Percentiles rank a stretch among this genome's conserved stretches.
Evolutionary conservation across 2,113 vertebrate genomes (phyloP).

Genomic region (Sclerurus mexicanus): DNA sequence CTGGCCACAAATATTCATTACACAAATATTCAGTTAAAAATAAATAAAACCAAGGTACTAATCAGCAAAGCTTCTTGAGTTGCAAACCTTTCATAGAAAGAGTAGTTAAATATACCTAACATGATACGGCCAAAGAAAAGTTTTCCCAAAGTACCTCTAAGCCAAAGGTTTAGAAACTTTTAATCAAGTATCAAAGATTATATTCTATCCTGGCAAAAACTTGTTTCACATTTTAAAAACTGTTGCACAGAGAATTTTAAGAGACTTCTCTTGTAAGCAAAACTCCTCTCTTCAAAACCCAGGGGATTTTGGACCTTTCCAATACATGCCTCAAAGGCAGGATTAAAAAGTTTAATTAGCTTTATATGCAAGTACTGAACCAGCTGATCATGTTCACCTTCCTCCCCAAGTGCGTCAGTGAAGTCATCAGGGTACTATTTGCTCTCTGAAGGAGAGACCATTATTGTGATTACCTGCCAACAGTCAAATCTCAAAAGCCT

Average conservation of each 20-base stretch:
- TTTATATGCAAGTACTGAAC: not conserved
- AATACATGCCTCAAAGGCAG: not conserved
- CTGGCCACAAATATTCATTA: not conserved
- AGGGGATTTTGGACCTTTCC: not conserved
- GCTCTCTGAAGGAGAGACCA: constrained; percentile 7
- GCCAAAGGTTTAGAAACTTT: not conserved
- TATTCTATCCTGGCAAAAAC: not conserved
- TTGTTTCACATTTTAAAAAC: not conserved
- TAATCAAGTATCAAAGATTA: not conserved
- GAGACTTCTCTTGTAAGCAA: not conserved
- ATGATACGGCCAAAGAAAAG: not conserved
- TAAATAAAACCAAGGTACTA: not conserved
- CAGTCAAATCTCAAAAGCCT: not conserved
- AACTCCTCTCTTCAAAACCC: not conserved
- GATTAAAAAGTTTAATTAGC: constrained; percentile 57
- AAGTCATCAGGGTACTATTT: constrained; percentile 52
- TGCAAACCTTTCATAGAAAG: not conserved
- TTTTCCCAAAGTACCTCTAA: not conserved
- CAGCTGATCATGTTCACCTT: constrained; percentile 34
- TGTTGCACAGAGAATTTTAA: not conserved
- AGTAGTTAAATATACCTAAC: not conserved
- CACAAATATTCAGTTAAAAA: not conserved
- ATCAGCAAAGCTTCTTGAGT: not conserved
- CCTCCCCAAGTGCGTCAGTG: constrained; percentile 48
- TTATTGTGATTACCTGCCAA: constrained; percentile 3